Percentiles rank a stretch among this genome's conserved stretches.
phyloP scores from a whole-genome alignment of 2,888 invertebrate genomes.

The Peribatodes rhomboidaria region DNA sequence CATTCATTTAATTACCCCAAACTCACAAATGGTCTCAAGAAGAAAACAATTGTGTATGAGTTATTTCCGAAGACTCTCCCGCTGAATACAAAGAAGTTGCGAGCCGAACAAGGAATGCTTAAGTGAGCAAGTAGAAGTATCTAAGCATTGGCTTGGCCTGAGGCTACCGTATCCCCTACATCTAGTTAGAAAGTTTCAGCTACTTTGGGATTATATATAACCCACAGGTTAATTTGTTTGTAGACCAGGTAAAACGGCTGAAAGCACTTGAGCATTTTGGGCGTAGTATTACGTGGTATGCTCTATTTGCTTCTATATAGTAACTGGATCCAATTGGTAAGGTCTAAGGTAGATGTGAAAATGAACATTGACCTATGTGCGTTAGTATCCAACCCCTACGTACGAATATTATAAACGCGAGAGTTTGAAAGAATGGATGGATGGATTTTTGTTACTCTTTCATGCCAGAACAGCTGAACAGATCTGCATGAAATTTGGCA shows the following conservation, averaged over 20 bases:
- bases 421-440: no score
- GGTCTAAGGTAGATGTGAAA: background rate
- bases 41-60: slow-evolving; percentile 49
- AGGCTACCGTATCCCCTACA: slow-evolving; percentile 53
- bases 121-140: slow-evolving; percentile 38
- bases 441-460: no score
- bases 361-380: background rate
- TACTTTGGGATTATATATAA: slow-evolving; percentile 58
- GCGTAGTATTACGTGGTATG: slow-evolving; percentile 2
- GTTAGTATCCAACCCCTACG: no score
- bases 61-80: slow-evolving; percentile 43
- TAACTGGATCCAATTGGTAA: background rate
- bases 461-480: no score
- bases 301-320: slow-evolving; percentile 5
- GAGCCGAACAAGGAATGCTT: slow-evolving; percentile 43
- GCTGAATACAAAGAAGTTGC: slow-evolving; percentile 44
- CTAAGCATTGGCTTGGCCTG: slow-evolving; percentile 41
- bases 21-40: slow-evolving; percentile 29
- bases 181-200: slow-evolving; percentile 60
- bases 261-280: slow-evolving; percentile 27
- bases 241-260: slow-evolving; percentile 48
- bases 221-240: slow-evolving; percentile 59
- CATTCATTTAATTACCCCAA: slow-evolving; percentile 13
- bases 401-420: no score
- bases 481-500: no score